Evolutionary conservation across 2,888 invertebrate species (phyloP).

Genomic region (Synanthedon myopaeformis): DNA sequence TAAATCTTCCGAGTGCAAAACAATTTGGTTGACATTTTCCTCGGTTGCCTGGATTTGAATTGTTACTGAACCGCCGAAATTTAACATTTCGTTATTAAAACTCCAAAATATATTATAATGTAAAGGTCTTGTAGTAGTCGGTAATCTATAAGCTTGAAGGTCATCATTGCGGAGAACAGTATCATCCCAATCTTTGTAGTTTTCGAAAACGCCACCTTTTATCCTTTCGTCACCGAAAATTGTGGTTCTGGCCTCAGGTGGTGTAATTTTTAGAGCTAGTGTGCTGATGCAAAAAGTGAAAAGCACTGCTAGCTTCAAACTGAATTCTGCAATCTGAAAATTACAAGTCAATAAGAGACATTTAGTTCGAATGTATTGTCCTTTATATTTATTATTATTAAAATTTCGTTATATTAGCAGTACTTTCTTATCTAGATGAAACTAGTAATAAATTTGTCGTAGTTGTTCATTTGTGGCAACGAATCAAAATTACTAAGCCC

Average conservation of each 20-base stretch:
- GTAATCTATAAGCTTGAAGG: slow-evolving; percentile 47
- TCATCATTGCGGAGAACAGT: slow-evolving; percentile 8
- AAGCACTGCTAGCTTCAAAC: slow-evolving; percentile 18
- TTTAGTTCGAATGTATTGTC: too few relatives aligned
- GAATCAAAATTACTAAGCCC: too few relatives aligned
- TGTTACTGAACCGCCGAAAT: slow-evolving; percentile 39
- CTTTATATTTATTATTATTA: too few relatives aligned
- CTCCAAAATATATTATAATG: slow-evolving; percentile 61
- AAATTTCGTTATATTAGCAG: too few relatives aligned
- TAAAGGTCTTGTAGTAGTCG: slow-evolving; percentile 59
- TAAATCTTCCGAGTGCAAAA: slow-evolving; percentile 38
- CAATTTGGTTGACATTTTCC: slow-evolving; percentile 31
- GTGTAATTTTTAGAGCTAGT: slow-evolving; percentile 23
- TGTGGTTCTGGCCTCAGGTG: slow-evolving; percentile 20
- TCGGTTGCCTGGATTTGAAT: slow-evolving; percentile 41
- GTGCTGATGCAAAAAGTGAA: slow-evolving; percentile 17
- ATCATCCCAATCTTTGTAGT: slow-evolving; percentile 15
- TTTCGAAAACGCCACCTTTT: slow-evolving; percentile 42
- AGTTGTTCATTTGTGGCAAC: too few relatives aligned
- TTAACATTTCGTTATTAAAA: slow-evolving; percentile 15
- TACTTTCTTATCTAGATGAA: too few relatives aligned
- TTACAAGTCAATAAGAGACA: too few relatives aligned
- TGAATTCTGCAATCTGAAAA: slow-evolving; percentile 38
- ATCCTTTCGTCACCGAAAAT: slow-evolving; percentile 51
- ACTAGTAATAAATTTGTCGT: too few relatives aligned